Base-by-base conservation (phyloP, 64 coral and sea anemone species). In the Dendronephthya gigantea region DNA sequence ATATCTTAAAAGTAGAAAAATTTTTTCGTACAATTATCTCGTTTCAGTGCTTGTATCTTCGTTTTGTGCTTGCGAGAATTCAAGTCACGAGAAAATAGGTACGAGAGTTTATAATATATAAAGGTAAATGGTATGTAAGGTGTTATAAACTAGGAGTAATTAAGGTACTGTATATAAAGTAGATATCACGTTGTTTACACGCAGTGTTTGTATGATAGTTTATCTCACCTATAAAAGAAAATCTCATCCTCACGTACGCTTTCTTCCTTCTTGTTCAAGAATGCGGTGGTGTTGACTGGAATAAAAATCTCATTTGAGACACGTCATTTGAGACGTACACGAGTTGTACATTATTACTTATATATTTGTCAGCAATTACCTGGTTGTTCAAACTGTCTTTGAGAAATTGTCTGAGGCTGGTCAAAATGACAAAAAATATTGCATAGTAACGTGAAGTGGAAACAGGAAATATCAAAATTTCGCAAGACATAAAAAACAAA, bases 191-290 rank as follows among this genome's bases (percentile, higher is more conserved):
- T 38, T 66, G 13, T 16, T 48, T 0, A 17, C 30, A 9, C 14
- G n/a, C n/a, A n/a, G n/a, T n/a, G n/a, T 45, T 4, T 7, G 13
- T 0, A 8, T 3, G 31, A 38, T 22, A 58, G 30, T 35, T 15
- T 9, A 35, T 6, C 33, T 82, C 86, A 93, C 91, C 88, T 89
- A 30, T 93, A 83, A 65, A 93, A 93, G 49, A 90, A 93, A 37
- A 93, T 16, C 82, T 93, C 91, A 70, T 93, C 91, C 65, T 90
- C 91, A 23, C 91, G 40, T 17, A 93, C 48, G 17, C 89, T 88
- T 62, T 87, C 88, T 89, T 93, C 91, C 62, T 93, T 90, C 79
- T 87, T 93, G 19, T 72, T 86, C 17, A 93, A 49, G 25, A 89
- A 93, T 45, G 81, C 62, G 58, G 82, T 68, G 14, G 91, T 74